Conservation (phyloP, 2,113 vertebrate genomes). For the Onychorhynchus coronatus region DNA sequence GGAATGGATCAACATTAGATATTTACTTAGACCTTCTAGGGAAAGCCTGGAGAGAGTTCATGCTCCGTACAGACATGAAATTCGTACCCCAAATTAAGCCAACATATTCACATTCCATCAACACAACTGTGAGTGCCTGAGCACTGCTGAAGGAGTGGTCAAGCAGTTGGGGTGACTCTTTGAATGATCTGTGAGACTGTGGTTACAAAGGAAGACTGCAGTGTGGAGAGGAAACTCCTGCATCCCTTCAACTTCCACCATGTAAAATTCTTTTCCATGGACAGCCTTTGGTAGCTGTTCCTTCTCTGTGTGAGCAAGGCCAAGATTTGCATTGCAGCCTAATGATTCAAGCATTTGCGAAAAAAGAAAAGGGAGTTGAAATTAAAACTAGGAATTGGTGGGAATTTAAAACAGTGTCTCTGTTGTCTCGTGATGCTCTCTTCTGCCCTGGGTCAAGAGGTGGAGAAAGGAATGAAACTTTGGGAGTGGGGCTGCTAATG, state of each 20-base stretch:
- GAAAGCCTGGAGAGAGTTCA: background rate
- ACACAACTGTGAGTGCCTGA: background rate
- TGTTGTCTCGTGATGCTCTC: accelerated
- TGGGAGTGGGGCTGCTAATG: accelerated
- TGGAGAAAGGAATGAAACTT: background rate
- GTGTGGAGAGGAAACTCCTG: background rate
- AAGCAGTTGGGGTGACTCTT: background rate
- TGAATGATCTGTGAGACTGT: background rate
- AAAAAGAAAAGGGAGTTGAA: background rate
- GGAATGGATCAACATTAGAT: background rate
- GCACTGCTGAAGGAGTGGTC: background rate
- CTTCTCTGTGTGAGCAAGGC: background rate
- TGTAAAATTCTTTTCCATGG: background rate
- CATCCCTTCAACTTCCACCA: background rate
- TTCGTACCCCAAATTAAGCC: background rate
- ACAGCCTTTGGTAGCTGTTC: background rate
- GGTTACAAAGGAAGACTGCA: background rate
- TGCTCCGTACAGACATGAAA: background rate
- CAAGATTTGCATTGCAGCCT: background rate
- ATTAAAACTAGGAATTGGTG: background rate
- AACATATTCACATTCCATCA: background rate
- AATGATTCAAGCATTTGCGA: background rate
- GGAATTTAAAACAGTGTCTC: background rate
- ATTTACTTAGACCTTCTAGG: background rate
- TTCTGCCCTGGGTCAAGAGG: background rate